A percentile compares a stretch with the other conserved stretches of the same genome.
Conservation (phyloP, 2,888 invertebrate genomes). For the Caprella mutica region DNA sequence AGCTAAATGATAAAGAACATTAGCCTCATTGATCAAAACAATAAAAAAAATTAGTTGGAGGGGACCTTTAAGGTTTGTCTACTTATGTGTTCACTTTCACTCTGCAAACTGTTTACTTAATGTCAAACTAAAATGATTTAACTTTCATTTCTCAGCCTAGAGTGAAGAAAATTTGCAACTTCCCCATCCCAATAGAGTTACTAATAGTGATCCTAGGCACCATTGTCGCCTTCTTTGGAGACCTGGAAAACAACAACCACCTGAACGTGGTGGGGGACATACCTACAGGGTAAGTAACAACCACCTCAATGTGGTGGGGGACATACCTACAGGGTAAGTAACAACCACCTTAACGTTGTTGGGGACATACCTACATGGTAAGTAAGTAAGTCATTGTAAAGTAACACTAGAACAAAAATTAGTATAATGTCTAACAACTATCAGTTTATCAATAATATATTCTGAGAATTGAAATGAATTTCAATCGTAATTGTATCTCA, state of each 20-base stretch:
- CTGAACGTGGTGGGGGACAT: slow-evolving; percentile 61
- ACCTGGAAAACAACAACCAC: slow-evolving; percentile 50
- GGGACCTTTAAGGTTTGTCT: no score
- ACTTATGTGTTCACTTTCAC: no score
- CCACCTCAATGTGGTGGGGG: background rate
- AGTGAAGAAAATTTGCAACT: slow-evolving; percentile 49
- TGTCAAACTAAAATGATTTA: no score
- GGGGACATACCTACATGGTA: slow-evolving; percentile 74
- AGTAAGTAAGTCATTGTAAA: slow-evolving; percentile 38
- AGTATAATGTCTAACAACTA: no score
- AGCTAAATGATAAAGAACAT: no score
- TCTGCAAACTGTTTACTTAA: no score
- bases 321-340: background rate
- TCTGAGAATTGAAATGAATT: no score
- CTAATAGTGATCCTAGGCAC: slow-evolving; percentile 64
- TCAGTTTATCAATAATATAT: no score
- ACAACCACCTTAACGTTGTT: slow-evolving; percentile 53
- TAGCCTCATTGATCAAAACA: no score
- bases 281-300: slow-evolving; percentile 60
- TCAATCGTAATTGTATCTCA: no score
- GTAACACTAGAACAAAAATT: background rate
- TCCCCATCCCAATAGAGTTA: slow-evolving; percentile 76
- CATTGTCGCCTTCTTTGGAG: slow-evolving; percentile 51
- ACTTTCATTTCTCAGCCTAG: slow-evolving; percentile 16
- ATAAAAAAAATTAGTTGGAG: no score